Percentiles rank a stretch among this genome's conserved stretches.
Evolutionary conservation across 2,888 invertebrate species (phyloP).

Genomic region (Spodoptera littoralis): DNA sequence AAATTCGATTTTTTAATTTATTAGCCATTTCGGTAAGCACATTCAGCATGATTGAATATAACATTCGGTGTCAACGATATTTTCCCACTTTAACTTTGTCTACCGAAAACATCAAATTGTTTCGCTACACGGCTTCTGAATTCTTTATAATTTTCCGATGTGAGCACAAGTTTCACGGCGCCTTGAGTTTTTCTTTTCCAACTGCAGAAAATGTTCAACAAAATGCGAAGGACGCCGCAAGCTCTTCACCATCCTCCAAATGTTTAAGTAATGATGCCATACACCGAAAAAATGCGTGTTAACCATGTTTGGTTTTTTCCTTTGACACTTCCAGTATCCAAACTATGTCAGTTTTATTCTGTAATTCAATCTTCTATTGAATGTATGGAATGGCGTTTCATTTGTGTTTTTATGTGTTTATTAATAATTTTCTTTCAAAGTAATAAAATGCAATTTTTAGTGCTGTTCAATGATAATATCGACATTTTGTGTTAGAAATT

Average conservation of each 20-base stretch:
- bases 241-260: constrained; percentile 16
- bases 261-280: constrained; percentile 31
- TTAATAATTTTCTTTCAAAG: no score
- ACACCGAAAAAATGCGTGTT: constrained; percentile 8
- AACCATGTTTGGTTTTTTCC: not conserved
- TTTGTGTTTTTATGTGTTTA: no score
- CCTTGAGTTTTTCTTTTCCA: constrained; percentile 11
- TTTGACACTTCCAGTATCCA: not conserved
- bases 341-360: not conserved
- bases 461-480: no score
- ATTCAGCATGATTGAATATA: not conserved
- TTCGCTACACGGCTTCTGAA: constrained; percentile 22
- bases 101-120: constrained; percentile 23
- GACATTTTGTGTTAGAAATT: no score
- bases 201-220: constrained; percentile 28
- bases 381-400: no score
- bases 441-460: no score
- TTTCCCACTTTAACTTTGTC: constrained; percentile 7
- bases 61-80: not conserved
- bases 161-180: constrained; percentile 13
- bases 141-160: constrained; percentile 33
- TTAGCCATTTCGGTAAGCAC: not conserved
- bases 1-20: not conserved
- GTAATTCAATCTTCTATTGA: no score
- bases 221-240: constrained; percentile 12